phyloP scores from a whole-genome alignment of 2,113 vertebrate genomes.

The Fulica atra region DNA sequence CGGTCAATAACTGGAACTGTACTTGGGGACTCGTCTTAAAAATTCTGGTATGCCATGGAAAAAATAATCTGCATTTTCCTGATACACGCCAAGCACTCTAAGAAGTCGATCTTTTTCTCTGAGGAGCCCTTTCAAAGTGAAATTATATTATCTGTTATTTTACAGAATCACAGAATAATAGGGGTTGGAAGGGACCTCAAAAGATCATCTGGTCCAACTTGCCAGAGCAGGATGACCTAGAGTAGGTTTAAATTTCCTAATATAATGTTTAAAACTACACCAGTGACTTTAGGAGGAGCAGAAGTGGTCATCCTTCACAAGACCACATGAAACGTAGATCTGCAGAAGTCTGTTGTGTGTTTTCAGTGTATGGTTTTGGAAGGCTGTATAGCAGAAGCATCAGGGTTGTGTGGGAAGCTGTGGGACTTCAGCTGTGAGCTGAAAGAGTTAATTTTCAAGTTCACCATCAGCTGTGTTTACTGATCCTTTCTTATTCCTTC shows the following conservation, averaged over 20 bases:
- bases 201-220: too few relatives aligned
- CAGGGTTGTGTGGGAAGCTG: neutral
- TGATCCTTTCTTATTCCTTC: slow-evolving; percentile 62
- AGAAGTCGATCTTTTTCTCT: neutral
- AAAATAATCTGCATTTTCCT: neutral
- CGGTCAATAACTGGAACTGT: neutral
- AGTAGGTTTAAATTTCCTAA: neutral
- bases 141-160: neutral
- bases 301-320: neutral
- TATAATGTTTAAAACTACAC: neutral
- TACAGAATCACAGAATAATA: too few relatives aligned
- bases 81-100: neutral
- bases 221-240: too few relatives aligned
- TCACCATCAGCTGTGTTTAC: slow-evolving; percentile 65
- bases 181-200: too few relatives aligned
- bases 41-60: neutral
- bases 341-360: neutral
- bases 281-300: neutral
- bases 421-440: neutral
- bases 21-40: neutral
- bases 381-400: neutral
- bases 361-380: neutral
- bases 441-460: slow-evolving; percentile 71
- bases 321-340: neutral
- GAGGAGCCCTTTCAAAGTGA: neutral